Evolutionary conservation across 1,140 invertebrate species (phyloP).

Genomic region (Magallana ariakensis): DNA sequence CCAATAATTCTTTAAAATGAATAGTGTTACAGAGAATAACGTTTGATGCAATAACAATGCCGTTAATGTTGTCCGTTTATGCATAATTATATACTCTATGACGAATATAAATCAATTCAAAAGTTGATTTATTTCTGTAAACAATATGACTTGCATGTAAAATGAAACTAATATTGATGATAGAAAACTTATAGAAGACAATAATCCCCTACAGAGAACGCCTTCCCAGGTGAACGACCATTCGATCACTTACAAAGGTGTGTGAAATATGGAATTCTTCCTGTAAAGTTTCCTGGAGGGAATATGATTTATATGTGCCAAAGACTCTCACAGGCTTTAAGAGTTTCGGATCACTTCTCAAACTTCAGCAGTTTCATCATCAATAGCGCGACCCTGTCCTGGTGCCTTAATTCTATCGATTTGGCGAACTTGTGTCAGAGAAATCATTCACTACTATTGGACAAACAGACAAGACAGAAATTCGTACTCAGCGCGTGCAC

Average conservation of each 20-base stretch:
- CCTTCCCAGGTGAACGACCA: conserved; percentile 1
- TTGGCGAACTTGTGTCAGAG: neutral
- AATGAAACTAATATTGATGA: neutral
- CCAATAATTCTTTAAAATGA: too few relatives aligned
- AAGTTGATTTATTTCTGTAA: too few relatives aligned
- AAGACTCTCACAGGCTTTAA: neutral
- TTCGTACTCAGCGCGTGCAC: conserved; percentile 15
- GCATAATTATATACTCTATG: too few relatives aligned
- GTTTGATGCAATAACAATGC: too few relatives aligned
- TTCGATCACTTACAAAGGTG: neutral
- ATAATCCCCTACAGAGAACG: neutral
- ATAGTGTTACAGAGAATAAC: too few relatives aligned
- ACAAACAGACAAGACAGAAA: neutral
- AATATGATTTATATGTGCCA: conserved; percentile 34
- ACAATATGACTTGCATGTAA: too few relatives aligned
- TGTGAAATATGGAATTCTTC: conserved; percentile 17
- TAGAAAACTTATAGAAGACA: neutral
- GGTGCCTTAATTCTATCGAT: conserved; percentile 16
- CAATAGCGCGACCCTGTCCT: neutral
- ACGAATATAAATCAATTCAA: too few relatives aligned
- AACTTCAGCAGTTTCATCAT: conserved; percentile 14
- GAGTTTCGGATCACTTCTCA: neutral
- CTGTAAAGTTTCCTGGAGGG: neutral
- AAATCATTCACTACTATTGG: conserved; percentile 34
- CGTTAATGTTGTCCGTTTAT: too few relatives aligned